These are phyloP conservation scores for Agraylea sexmaculata DNA, from an alignment of 1,140 invertebrate genomes.

Conservation along the genomic window DNA sequence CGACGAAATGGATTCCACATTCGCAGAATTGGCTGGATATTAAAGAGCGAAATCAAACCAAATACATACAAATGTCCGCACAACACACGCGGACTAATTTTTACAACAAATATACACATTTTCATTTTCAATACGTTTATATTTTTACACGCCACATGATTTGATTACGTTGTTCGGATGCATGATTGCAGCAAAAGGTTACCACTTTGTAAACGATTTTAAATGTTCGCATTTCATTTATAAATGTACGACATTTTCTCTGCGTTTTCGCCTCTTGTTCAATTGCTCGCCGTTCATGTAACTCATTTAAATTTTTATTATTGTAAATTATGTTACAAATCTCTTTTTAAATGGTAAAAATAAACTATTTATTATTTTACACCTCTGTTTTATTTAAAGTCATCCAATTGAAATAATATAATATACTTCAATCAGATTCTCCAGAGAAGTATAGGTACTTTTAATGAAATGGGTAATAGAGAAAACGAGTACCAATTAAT, in stretches of 20 bases:
- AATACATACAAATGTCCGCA: constrained; percentile 1
- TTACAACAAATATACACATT: constrained; percentile 7
- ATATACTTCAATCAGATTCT: too few species aligned
- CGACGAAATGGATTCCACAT: constrained; percentile 96
- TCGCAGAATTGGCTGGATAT: constrained; percentile 87
- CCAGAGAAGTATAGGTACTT: too few species aligned
- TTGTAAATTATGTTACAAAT: constrained; percentile 22
- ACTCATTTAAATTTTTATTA: constrained; percentile 15
- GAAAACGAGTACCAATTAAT: too few species aligned
- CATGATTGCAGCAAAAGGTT: not conserved
- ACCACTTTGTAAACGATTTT: not conserved
- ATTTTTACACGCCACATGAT: constrained; percentile 13
- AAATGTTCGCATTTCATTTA: not conserved
- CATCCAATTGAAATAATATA: too few species aligned
- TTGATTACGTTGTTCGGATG: not conserved
- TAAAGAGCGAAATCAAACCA: constrained; percentile 31
- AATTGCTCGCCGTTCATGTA: constrained; percentile 7
- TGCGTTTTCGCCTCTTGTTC: not conserved
- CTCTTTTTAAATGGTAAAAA: constrained; percentile 21
- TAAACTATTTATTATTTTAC: constrained; percentile 23
- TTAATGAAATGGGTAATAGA: too few species aligned
- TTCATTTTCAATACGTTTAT: constrained; percentile 10
- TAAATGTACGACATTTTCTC: not conserved
- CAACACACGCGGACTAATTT: constrained; percentile 6
- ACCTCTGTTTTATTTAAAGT: too few species aligned